phyloP scores from a whole-genome alignment of 2,797 vertebrate genomes.

The Chiloscyllium punctatum region DNA sequence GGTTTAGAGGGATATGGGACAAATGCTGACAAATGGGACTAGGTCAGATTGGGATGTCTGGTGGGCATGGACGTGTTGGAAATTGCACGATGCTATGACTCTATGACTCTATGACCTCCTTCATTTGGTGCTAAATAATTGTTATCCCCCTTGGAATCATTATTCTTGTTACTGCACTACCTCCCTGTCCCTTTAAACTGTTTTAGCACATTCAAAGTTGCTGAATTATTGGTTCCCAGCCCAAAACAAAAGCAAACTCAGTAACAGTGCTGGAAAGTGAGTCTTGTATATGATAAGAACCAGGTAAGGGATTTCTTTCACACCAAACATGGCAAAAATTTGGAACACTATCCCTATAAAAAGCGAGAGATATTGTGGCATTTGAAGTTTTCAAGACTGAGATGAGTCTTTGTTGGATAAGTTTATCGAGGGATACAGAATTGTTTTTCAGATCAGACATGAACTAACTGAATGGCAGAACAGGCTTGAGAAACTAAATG shows the following conservation, averaged over 20 bases:
- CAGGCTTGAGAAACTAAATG: background rate
- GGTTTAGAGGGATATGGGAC: too few species aligned
- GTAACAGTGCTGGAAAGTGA: background rate
- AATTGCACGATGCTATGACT: too few species aligned
- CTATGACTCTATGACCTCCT: background rate
- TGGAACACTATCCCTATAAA: background rate
- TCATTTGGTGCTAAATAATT: background rate
- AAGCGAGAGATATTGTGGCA: background rate
- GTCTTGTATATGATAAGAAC: background rate
- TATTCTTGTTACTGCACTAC: background rate
- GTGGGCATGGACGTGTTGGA: too few species aligned
- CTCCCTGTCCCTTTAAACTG: background rate
- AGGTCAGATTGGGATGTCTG: too few species aligned
- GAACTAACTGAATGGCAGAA: background rate
- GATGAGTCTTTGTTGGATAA: background rate
- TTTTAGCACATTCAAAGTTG: background rate
- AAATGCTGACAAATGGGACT: too few species aligned
- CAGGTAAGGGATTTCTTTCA: background rate
- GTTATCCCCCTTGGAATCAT: background rate
- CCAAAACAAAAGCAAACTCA: background rate
- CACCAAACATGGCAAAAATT: background rate
- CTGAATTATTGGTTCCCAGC: background rate
- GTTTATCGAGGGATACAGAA: background rate
- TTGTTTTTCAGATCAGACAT: background rate
- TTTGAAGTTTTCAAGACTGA: background rate